A percentile compares a stretch with the other conserved stretches of the same genome.
Evolutionary conservation across 1,140 invertebrate species (phyloP).

Genomic region (Laupala kohalensis): DNA sequence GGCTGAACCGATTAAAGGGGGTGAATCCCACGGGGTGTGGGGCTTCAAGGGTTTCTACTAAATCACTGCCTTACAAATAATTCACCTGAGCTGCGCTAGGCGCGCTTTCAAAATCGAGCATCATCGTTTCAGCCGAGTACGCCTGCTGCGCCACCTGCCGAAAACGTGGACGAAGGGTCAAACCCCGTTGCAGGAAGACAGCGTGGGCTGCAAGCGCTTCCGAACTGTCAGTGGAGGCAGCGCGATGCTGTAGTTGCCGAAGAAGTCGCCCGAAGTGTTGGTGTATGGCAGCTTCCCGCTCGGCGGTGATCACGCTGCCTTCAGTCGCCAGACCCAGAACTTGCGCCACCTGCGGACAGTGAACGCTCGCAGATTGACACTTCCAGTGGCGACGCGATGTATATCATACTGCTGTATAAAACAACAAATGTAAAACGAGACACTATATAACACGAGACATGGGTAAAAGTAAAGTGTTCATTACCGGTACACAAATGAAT

Average conservation of each 20-base stretch:
- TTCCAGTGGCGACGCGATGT: no score
- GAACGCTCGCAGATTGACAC: no score
- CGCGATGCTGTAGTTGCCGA: background rate
- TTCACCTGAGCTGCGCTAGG: background rate
- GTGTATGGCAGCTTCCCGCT: background rate
- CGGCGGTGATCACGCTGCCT: constrained; percentile 19
- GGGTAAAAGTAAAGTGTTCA: no score
- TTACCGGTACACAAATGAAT: no score
- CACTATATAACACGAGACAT: no score
- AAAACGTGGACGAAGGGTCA: background rate
- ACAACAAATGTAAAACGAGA: no score
- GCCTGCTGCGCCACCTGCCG: background rate
- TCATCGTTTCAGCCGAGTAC: background rate
- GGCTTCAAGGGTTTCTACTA: no score
- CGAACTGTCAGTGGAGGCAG: background rate
- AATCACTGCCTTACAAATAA: no score
- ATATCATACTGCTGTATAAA: no score
- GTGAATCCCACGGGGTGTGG: no score
- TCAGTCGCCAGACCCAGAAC: constrained; percentile 42
- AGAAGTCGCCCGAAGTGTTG: background rate
- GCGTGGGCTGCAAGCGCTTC: background rate
- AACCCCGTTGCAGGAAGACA: background rate
- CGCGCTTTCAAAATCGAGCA: background rate
- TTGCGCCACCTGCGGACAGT: constrained; percentile 17
- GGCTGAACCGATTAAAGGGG: no score